Percentiles rank a stretch among this genome's conserved stretches.
Conservation (phyloP, 2,113 vertebrate genomes). For the Myrmecophaga tridactyla region DNA sequence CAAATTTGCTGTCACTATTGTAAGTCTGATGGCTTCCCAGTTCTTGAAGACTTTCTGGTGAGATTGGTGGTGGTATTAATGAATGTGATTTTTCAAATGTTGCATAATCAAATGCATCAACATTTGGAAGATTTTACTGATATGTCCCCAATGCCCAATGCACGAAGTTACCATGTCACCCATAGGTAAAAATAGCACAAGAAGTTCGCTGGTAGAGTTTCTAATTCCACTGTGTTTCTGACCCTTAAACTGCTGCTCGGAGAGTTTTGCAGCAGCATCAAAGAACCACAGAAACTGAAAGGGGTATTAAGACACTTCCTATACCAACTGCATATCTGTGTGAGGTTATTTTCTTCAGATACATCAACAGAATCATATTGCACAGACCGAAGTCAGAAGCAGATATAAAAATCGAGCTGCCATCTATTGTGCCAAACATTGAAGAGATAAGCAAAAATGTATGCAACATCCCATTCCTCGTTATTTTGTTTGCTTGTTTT, state of each 20-base stretch:
- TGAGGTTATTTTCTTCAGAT: not conserved
- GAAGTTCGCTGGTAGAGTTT: rapidly evolving
- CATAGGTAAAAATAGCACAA: not conserved
- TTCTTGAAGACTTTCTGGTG: not conserved
- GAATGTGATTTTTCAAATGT: not conserved
- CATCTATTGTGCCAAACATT: too few relatives aligned
- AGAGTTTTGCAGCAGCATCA: not conserved
- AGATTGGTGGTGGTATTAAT: not conserved
- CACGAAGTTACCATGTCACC: too few relatives aligned
- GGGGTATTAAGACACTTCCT: too few relatives aligned
- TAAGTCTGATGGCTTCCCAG: not conserved
- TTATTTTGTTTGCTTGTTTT: not conserved
- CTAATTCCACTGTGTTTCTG: not conserved
- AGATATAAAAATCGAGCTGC: not conserved
- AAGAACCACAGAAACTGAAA: not conserved
- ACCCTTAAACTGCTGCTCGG: rapidly evolving
- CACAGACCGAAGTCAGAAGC: not conserved
- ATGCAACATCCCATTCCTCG: not conserved
- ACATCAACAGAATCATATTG: not conserved
- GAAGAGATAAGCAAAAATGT: not conserved
- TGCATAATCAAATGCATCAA: not conserved
- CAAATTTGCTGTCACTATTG: not conserved
- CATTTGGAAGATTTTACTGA: not conserved
- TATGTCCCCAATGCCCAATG: not conserved
- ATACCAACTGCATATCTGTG: rapidly evolving